Conservation (phyloP, 2,113 vertebrate genomes). For the Cranoglanis bouderius region DNA sequence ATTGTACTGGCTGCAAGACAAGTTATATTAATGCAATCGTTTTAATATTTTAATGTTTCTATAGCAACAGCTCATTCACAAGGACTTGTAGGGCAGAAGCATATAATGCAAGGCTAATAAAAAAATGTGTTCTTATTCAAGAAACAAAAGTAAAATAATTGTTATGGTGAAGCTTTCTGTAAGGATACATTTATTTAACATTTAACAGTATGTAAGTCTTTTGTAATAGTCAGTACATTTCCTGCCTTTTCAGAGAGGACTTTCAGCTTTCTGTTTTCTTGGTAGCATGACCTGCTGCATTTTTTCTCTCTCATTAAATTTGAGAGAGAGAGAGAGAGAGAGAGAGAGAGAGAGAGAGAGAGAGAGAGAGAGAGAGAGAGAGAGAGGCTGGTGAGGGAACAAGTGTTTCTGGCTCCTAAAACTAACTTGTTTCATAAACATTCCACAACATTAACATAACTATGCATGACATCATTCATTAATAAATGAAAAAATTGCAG, state of each 20-base stretch:
- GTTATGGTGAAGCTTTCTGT: neutral
- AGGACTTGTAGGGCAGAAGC: neutral
- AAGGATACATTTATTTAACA: neutral
- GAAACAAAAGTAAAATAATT: neutral
- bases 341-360: neutral
- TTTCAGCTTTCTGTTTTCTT: neutral
- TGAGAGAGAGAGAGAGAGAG: neutral
- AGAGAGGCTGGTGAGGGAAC: neutral
- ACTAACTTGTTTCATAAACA: neutral
- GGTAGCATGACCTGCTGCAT: neutral
- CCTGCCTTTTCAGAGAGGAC: neutral
- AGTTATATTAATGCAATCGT: neutral
- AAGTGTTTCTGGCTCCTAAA: neutral
- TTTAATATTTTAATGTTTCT: neutral
- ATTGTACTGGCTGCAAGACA: neutral
- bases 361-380: no score
- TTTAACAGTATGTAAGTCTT: neutral
- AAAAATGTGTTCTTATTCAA: neutral
- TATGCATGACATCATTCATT: neutral
- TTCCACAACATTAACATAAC: neutral
- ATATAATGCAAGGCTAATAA: neutral
- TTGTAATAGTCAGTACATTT: neutral
- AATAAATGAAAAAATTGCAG: neutral
- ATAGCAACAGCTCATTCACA: neutral
- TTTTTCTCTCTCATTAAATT: neutral